These are phyloP conservation scores for Agonum fuliginosum DNA, from an alignment of 2,888 invertebrate species.

Conservation along the genomic window DNA sequence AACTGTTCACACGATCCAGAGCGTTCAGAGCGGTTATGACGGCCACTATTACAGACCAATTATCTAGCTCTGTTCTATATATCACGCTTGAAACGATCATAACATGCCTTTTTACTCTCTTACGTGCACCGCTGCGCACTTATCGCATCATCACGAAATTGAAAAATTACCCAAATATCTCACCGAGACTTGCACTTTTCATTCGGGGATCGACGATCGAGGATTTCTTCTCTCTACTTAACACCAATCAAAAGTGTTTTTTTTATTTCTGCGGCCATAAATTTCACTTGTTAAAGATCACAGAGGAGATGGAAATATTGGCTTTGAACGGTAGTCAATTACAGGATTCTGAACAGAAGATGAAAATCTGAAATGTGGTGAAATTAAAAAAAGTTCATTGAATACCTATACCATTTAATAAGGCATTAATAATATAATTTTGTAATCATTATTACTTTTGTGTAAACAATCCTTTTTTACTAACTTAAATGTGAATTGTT, in stretches of 20 bases:
- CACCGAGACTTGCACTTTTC: background rate
- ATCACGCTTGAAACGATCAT: constrained; percentile 42
- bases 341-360: too few relatives aligned
- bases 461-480: too few relatives aligned
- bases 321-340: too few relatives aligned
- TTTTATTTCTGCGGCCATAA: background rate
- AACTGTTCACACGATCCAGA: constrained; percentile 52
- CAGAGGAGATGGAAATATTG: too few relatives aligned
- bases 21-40: constrained; percentile 40
- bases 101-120: background rate
- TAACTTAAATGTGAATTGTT: too few relatives aligned
- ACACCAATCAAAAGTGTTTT: background rate
- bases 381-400: too few relatives aligned
- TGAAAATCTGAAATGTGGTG: too few relatives aligned
- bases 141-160: constrained; percentile 37
- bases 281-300: background rate
- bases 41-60: constrained; percentile 47
- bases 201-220: too few relatives aligned
- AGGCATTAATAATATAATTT: too few relatives aligned
- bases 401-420: too few relatives aligned
- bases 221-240: background rate
- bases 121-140: background rate
- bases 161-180: constrained; percentile 33
- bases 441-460: too few relatives aligned
- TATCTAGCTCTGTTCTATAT: constrained; percentile 54